Conservation (phyloP, 1,140 invertebrate species). For the Atopsyche davidsoni region DNA sequence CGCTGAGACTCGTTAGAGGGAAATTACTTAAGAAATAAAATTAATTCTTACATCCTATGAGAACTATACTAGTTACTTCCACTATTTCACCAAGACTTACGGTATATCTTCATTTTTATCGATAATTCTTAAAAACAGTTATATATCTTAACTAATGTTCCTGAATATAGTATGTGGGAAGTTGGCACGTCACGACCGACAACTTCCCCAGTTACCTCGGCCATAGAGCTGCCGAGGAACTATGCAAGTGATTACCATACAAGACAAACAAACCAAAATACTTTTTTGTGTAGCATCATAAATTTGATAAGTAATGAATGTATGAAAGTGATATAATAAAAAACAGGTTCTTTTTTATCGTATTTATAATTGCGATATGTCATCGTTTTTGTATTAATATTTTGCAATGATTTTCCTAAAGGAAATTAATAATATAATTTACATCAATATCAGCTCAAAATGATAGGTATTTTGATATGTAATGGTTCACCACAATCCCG, state of each 20-base stretch:
- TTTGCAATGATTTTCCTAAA: constrained; percentile 16
- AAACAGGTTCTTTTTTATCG: constrained; percentile 20
- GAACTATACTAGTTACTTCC: constrained; percentile 15
- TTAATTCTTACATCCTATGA: constrained; percentile 18
- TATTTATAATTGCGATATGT: constrained; percentile 32
- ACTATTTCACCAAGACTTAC: constrained; percentile 15
- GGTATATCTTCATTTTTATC: constrained; percentile 13
- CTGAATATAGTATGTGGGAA: too few species aligned
- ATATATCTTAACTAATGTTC: constrained; percentile 7
- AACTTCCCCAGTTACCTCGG: too few species aligned
- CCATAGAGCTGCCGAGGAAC: too few species aligned
- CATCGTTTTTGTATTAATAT: constrained; percentile 26
- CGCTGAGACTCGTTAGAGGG: constrained; percentile 3
- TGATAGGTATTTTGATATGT: too few species aligned
- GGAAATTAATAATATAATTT: constrained; percentile 26
- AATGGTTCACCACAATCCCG: too few species aligned
- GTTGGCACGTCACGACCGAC: too few species aligned
- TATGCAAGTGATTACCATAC: too few species aligned
- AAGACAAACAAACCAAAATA: too few species aligned
- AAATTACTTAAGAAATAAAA: constrained; percentile 15
- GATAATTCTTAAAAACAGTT: constrained; percentile 15
- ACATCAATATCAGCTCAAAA: constrained; percentile 25
- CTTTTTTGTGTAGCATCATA: too few species aligned
- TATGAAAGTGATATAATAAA: constrained; percentile 9
- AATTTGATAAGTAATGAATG: too few species aligned